Base-by-base conservation (phyloP, 2,888 invertebrate genomes). In the Pimpla rufipes region DNA sequence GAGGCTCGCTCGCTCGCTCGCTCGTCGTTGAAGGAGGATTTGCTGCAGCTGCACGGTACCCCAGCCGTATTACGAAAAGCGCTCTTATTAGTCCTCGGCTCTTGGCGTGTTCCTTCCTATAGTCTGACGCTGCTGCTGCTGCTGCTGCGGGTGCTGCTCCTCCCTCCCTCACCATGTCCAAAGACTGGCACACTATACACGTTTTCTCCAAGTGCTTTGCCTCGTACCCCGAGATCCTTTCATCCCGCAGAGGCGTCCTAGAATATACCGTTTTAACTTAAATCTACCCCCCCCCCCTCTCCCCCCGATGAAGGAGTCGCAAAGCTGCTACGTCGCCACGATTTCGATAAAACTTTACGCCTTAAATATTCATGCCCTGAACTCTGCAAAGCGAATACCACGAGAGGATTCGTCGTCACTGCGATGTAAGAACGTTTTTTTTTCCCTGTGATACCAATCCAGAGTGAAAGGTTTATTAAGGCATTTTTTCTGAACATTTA, bases 261-360 rank as follows among this genome's bases (percentile, higher is more conserved):
- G 29, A n/a, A 50, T 16, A 55, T 70, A 70, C 23, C 59, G n/a
- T 21, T 13, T 13, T 23, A 10, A 57, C 68, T 55, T 45, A 52
- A 47, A 50, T 55, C 42, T 23, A 59, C 57, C 42, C 18, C n/a
- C n/a, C n/a, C n/a, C n/a, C n/a, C n/a, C n/a, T n/a, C n/a, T n/a
- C n/a, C n/a, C n/a, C n/a, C n/a, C 29, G n/a, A 10, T 8, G 47
- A 40, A 45, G 21, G 11, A 67, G 57, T 73, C 73, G 45, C 67
- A 52, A 73, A 21, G 42, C 70, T 64, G 70, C 57, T 8, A 29
- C 81, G 70, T 66, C 71, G 18, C 71, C 71, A 23, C 55, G 59
- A 73, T 78, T 81, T 78, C 77, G 67, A 78, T 81, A 74, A 81
- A 81, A 81, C 73, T 73, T 73, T 35, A 50, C 59, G 77, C 77